Conservation (phyloP, 2,113 vertebrate genomes). For the Paedocypris sp. region DNA sequence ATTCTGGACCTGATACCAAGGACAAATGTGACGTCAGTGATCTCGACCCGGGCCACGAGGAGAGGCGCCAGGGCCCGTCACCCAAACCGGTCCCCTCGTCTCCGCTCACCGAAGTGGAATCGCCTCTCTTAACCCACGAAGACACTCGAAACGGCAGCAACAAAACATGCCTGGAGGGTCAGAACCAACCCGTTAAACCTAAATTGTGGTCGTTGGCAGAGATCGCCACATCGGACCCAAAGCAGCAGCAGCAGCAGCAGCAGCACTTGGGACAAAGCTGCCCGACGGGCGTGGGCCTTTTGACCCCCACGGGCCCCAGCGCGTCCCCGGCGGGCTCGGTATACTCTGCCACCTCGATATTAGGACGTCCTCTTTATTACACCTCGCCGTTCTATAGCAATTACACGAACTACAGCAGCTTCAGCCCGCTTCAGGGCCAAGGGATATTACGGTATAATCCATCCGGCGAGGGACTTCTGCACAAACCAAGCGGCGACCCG, state of each 20-base stretch:
- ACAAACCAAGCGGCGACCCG: slow-evolving; percentile 77
- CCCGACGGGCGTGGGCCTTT: slow-evolving; percentile 59
- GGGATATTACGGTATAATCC: slow-evolving; percentile 89
- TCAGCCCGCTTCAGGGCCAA: slow-evolving; percentile 86
- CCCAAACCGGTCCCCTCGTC: slow-evolving; percentile 77
- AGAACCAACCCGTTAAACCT: slow-evolving; percentile 75
- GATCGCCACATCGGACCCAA: slow-evolving; percentile 96
- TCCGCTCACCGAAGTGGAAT: slow-evolving; percentile 79
- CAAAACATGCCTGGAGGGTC: slow-evolving; percentile 66
- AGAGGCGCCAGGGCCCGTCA: slow-evolving; percentile 57
- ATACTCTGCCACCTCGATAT: slow-evolving; percentile 81
- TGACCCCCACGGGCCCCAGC: slow-evolving; percentile 68
- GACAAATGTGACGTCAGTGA: slow-evolving; percentile 71
- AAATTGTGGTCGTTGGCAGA: slow-evolving; percentile 96
- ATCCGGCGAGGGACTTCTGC: slow-evolving; percentile 71
- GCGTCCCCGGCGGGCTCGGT: slow-evolving; percentile 70
- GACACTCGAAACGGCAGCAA: slow-evolving; percentile 61
- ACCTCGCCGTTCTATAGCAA: slow-evolving; percentile 95
- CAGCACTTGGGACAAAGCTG: slow-evolving; percentile 62
- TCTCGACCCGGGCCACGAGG: slow-evolving; percentile 59
- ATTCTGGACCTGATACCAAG: slow-evolving; percentile 66
- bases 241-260: slow-evolving; percentile 62
- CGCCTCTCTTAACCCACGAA: slow-evolving; percentile 70
- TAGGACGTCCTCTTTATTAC: slow-evolving; percentile 96
- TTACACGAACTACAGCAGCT: slow-evolving; percentile 97